phyloP scores from a whole-genome alignment of 2,888 invertebrate genomes.

The Argyra leucocephala region DNA sequence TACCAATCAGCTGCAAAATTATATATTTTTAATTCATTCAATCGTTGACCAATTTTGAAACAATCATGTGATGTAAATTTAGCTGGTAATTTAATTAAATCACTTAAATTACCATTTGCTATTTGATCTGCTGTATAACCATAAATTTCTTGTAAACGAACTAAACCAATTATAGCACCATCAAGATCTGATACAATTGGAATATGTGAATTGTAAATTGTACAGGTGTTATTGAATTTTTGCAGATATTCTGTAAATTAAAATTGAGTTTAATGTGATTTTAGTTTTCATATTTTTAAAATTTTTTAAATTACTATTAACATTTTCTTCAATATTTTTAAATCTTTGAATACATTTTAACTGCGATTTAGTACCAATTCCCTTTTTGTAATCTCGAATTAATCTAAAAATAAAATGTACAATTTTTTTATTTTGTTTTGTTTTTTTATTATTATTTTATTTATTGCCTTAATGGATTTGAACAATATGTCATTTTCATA shows the following conservation, averaged over 20 bases:
- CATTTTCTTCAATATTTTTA: no score
- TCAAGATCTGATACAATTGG: background rate
- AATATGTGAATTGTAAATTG: background rate
- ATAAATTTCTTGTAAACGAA: background rate
- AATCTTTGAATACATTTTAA: constrained; percentile 19
- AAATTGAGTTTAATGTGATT: no score
- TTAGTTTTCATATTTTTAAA: no score
- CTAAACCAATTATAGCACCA: background rate
- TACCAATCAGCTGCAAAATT: constrained; percentile 30
- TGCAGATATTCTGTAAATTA: background rate
- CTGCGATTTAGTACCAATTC: constrained; percentile 14
- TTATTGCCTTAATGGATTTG: no score
- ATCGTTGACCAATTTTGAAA: constrained; percentile 24
- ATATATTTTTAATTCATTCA: constrained; percentile 21
- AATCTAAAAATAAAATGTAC: constrained; percentile 15
- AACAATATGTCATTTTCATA: no score
- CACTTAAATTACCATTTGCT: background rate
- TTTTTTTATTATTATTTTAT: no score
- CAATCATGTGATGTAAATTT: constrained; percentile 29
- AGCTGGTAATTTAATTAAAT: constrained; percentile 7
- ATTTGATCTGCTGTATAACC: background rate
- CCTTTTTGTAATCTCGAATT: constrained; percentile 15
- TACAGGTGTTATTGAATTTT: background rate
- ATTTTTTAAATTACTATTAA: no score
- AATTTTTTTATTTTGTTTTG: no score